Evolutionary conservation across 2,888 invertebrate genomes (phyloP), one percentile per base, ranked within the genome.

Genomic region (Campopleginae sp.): DNA sequence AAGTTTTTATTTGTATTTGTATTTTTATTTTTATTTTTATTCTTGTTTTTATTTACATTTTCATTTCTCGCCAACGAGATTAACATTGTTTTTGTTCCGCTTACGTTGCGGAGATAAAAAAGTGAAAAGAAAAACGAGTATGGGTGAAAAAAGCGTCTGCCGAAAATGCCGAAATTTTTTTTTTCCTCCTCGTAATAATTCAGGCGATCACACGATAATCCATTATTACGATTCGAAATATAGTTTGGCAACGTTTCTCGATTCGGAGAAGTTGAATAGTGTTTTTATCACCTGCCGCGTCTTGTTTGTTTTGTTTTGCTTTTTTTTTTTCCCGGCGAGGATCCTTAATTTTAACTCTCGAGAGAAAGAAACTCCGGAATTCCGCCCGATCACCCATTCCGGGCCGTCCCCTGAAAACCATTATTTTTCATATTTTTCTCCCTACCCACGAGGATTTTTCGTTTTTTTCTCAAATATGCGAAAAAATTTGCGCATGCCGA

Each of bases 271-370:
- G 42, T 19, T 66, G 19, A 42, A 23, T 23, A 0, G 8, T 19
- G 19, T 66, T 23, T 38, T 48, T 51, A 71, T 19, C n/a, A 6
- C n/a, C 51, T 38, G 27, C 10, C 19, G 7, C 8, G 33, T 71
- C 51, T 71, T 51, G 27, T 58, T 72, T 54, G 42, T 54, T 70
- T 46, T 68, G 19, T 23, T 38, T 38, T 8, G 8, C 3, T n/a
- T 10, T 5, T n/a, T n/a, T 10, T 23, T 31, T 27, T 7, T n/a
- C 31, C 8, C 27, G 3, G 5, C 17, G 19, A 14, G 48, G n/a
- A 23, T 14, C 0, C 19, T 65, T 2, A 42, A 42, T 19, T 6
- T 19, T 10, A 42, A 5, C n/a, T 19, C n/a, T 10, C 42, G 65
- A 10, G 65, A 10, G 65, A 38, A 31, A 65, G 23, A 65, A 19